These are phyloP conservation scores for Zygogramma bicolorata DNA, from an alignment of 2,888 invertebrate species.

Conservation along the genomic window DNA sequence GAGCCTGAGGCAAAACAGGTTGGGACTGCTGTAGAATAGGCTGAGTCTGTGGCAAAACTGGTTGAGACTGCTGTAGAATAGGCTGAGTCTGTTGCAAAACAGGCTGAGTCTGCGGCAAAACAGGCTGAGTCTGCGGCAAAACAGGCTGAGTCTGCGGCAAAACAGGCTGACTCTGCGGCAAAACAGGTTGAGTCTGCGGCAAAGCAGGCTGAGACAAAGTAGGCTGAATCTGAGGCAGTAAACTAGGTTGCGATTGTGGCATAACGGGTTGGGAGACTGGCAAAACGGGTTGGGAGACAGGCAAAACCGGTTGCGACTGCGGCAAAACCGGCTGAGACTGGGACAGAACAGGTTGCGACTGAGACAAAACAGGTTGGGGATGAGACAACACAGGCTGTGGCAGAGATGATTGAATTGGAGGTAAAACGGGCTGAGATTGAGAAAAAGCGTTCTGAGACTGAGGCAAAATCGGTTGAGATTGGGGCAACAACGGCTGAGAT, in stretches of 20 bases:
- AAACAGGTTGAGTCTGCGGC: constrained; percentile 4
- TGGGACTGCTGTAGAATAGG: not conserved
- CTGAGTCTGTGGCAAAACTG: constrained; percentile 1
- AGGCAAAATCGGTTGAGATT: constrained; percentile 5
- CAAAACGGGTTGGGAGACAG: constrained; percentile 15
- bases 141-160: constrained; percentile 22
- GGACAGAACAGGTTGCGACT: not conserved
- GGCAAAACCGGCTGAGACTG: constrained; percentile 12
- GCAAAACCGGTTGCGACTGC: constrained; percentile 9
- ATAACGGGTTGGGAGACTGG: not conserved
- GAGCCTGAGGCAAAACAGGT: constrained; percentile 13
- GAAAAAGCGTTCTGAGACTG: not conserved
- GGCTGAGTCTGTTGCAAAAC: constrained; percentile 9
- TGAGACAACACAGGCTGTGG: constrained; percentile 14
- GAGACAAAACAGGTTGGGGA: constrained; percentile 6
- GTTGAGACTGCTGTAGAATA: constrained; percentile 11
- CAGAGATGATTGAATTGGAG: constrained; percentile 12
- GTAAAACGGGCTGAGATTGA: constrained; percentile 35
- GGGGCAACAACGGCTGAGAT: constrained; percentile 16
- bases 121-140: constrained; percentile 26
- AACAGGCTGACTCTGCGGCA: constrained; percentile 26
- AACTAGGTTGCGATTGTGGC: not conserved
- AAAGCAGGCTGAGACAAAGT: constrained; percentile 12
- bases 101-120: constrained; percentile 11
- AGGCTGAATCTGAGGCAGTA: not conserved